Percentiles rank a stretch among this genome's conserved stretches.
phyloP scores from a whole-genome alignment of 2,113 vertebrate genomes.

The Chauna torquata region DNA sequence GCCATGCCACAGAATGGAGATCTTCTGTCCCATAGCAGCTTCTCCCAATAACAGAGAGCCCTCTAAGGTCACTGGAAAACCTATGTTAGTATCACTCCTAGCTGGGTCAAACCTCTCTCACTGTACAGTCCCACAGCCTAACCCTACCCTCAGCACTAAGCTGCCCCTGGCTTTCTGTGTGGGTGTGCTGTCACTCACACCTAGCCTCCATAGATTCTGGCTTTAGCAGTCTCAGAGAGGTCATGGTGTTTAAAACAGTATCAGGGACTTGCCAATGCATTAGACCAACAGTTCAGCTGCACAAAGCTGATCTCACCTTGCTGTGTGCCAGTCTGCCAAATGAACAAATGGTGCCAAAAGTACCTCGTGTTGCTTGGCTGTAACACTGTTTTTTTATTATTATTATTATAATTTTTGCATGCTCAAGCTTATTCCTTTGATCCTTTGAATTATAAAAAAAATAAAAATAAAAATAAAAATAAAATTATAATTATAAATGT shows the following conservation, averaged over 20 bases:
- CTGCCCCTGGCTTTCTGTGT: neutral
- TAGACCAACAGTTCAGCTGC: neutral
- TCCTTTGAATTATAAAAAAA: neutral
- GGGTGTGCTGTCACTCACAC: neutral
- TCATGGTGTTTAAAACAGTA: neutral
- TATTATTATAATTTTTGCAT: neutral
- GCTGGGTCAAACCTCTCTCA: neutral
- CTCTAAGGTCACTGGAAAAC: neutral
- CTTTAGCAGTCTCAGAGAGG: neutral
- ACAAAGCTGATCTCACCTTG: neutral
- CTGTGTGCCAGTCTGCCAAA: neutral
- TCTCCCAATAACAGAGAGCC: neutral
- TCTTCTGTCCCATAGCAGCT: neutral
- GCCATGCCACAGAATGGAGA: accelerated
- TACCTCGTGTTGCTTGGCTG: neutral
- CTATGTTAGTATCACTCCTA: neutral
- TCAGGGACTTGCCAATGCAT: neutral
- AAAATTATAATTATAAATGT: too few species aligned
- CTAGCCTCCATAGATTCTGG: neutral
- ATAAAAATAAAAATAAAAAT: too few species aligned
- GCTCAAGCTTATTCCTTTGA: neutral
- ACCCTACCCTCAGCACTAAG: accelerated
- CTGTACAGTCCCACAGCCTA: neutral
- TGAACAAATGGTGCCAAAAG: neutral
- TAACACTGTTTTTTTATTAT: neutral